Conservation (phyloP, 2,797 vertebrate species). For the Euphonia xanthogaster region DNA sequence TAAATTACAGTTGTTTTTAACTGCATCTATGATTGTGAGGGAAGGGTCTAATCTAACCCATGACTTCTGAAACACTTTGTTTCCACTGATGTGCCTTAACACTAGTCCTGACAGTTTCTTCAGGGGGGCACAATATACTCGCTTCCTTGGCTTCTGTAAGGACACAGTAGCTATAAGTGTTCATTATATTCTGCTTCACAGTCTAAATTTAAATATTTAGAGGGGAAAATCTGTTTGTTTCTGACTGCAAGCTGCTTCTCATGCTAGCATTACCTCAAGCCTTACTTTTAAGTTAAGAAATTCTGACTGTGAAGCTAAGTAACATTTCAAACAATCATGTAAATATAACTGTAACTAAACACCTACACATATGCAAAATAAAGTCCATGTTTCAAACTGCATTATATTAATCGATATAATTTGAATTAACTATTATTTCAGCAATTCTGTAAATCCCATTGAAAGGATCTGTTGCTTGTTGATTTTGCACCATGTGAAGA, state of each 20-base stretch:
- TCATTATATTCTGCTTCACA: background rate
- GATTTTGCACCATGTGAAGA: constrained; percentile 45
- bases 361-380: constrained; percentile 5
- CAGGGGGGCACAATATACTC: background rate
- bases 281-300: constrained; percentile 8
- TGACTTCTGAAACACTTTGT: background rate
- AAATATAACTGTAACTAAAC: background rate
- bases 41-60: background rate
- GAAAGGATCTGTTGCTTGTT: constrained; percentile 46
- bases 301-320: background rate
- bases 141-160: background rate
- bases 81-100: background rate
- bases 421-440: constrained; percentile 37
- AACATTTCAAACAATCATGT: background rate
- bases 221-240: background rate
- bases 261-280: background rate
- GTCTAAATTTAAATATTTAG: background rate
- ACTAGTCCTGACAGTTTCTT: background rate
- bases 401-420: background rate
- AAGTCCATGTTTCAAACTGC: background rate
- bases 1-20: background rate
- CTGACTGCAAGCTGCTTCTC: background rate
- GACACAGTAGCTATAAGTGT: background rate
- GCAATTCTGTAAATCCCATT: constrained; percentile 32
- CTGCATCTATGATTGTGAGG: background rate